These are phyloP conservation scores for Ardeotis arabs DNA, from an alignment of 2,113 vertebrate genomes.

Conservation along the genomic window DNA sequence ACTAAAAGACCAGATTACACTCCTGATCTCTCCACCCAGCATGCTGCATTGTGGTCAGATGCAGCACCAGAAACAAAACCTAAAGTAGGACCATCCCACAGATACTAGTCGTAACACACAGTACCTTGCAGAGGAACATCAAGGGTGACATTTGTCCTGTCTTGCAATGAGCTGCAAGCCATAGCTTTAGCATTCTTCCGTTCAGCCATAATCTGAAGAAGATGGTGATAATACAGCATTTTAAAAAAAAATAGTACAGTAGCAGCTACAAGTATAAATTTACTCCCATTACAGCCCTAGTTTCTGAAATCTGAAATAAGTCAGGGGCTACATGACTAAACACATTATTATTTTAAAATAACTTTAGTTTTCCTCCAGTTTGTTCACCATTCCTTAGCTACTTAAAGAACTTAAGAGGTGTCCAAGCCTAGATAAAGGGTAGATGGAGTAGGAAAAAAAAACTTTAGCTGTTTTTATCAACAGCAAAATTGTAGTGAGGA, in stretches of 20 bases:
- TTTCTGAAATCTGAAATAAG: neutral
- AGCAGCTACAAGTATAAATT: neutral
- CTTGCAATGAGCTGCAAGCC: constrained; percentile 88
- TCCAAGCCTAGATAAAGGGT: neutral
- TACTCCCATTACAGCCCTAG: neutral
- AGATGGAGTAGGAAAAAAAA: neutral
- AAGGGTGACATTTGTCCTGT: constrained; percentile 77
- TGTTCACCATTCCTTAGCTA: neutral
- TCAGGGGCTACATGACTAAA: neutral
- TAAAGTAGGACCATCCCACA: neutral
- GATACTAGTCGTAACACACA: neutral
- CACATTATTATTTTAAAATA: neutral
- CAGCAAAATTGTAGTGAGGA: neutral
- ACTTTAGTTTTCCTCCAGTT: neutral
- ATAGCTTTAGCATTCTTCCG: constrained; percentile 93
- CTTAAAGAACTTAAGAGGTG: neutral
- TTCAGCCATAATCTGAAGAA: constrained; percentile 95
- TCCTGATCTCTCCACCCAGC: neutral
- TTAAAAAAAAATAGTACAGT: neutral
- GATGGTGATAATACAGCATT: neutral
- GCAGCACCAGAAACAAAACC: neutral
- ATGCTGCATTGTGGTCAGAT: neutral
- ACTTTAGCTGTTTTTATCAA: neutral
- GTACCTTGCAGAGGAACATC: constrained; percentile 97
- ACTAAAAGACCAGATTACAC: neutral